A percentile compares a stretch with the other conserved stretches of the same genome.
Conservation (phyloP, 1,140 invertebrate species). For the Palaemon carinicauda region DNA sequence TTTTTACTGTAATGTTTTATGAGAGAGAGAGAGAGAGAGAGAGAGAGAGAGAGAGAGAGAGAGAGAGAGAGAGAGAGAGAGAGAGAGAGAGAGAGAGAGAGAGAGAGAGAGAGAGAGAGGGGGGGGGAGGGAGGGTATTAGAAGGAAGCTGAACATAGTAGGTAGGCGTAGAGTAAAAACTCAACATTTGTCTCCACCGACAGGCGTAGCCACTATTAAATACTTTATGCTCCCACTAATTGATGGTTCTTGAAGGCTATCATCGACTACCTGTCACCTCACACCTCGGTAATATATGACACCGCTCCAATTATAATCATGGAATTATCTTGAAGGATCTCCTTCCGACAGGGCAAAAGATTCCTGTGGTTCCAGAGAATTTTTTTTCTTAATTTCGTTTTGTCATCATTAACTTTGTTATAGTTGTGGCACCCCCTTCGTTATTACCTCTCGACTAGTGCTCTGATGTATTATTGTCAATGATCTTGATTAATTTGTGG, state of each 20-base stretch:
- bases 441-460: too few species aligned
- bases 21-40: background rate
- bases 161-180: background rate
- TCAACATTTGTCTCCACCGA: background rate
- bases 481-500: too few species aligned
- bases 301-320: conserved; percentile 3
- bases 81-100: background rate
- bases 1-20: background rate
- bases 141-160: background rate
- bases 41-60: background rate
- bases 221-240: conserved; percentile 32
- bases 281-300: background rate
- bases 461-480: too few species aligned
- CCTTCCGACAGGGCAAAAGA: too few species aligned
- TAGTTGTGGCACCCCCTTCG: too few species aligned
- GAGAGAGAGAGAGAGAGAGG: background rate
- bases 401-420: too few species aligned
- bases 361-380: too few species aligned
- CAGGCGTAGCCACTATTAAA: conserved; percentile 7
- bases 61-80: background rate
- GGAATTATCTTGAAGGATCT: background rate
- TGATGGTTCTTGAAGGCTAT: conserved; percentile 36
- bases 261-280: conserved; percentile 40
- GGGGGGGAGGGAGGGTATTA: background rate
- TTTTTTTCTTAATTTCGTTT: too few species aligned